These are phyloP conservation scores for Harpagus bidentatus DNA, from an alignment of 2,113 vertebrate species.

Conservation along the genomic window DNA sequence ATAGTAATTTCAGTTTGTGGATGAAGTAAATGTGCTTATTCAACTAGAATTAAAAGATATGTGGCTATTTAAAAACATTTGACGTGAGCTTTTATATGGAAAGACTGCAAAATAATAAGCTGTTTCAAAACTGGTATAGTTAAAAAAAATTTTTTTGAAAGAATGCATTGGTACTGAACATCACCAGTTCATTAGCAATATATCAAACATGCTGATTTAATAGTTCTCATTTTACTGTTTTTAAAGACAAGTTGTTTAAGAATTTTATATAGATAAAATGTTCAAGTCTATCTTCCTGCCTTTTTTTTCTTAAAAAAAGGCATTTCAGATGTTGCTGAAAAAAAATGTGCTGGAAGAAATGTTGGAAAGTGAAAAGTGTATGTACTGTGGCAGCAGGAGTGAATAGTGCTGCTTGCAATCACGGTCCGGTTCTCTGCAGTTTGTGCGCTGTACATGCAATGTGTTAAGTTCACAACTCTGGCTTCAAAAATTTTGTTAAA, in stretches of 20 bases:
- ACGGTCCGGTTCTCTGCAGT: background rate
- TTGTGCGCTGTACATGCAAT: fast-evolving
- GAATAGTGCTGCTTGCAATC: background rate
- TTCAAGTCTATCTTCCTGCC: background rate
- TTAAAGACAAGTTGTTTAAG: background rate
- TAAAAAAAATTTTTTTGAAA: background rate
- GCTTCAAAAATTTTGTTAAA: background rate
- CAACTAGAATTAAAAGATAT: background rate
- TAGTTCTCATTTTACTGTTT: background rate
- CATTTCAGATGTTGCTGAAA: background rate
- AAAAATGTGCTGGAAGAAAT: background rate
- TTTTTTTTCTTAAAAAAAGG: background rate
- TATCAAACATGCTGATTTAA: background rate
- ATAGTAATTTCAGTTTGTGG: background rate
- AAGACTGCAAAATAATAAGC: background rate
- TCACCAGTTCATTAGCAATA: background rate
- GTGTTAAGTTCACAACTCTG: background rate
- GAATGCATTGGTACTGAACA: background rate
- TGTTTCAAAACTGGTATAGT: background rate
- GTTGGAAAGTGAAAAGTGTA: background rate
- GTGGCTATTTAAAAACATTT: background rate
- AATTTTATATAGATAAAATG: background rate
- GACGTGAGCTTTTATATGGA: background rate
- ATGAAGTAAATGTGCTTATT: background rate
- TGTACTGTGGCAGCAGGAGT: background rate